phyloP scores from a whole-genome alignment of 2,888 invertebrate species.

The Mimas tiliae region DNA sequence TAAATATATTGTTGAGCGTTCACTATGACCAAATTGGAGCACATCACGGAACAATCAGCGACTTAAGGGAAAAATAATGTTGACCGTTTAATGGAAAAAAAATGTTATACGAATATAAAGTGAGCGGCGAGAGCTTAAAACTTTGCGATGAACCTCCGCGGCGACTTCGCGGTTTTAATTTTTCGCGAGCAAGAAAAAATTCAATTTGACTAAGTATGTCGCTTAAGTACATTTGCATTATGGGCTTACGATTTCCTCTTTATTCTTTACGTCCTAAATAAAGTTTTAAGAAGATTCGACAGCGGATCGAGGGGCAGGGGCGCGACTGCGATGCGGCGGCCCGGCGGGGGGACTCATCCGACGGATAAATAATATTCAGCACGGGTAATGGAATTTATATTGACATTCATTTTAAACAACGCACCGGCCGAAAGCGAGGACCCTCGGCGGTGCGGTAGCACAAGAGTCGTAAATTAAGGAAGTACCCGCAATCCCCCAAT shows the following conservation, averaged over 20 bases:
- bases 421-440: constrained; percentile 28
- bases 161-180: constrained; percentile 40
- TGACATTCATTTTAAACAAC: constrained; percentile 40
- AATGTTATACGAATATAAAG: constrained; percentile 30
- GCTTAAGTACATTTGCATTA: constrained; percentile 58
- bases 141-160: constrained; percentile 30
- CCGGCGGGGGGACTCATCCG: constrained; percentile 34
- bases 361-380: constrained; percentile 46
- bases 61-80: constrained; percentile 7
- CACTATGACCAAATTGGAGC: constrained; percentile 6
- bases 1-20: constrained; percentile 2
- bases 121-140: constrained; percentile 34
- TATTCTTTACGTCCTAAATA: constrained; percentile 53
- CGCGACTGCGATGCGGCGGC: constrained; percentile 5
- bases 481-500: constrained; percentile 30
- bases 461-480: constrained; percentile 36
- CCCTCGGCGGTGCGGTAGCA: constrained; percentile 30
- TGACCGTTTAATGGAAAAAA: constrained; percentile 32
- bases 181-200: constrained; percentile 45
- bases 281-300: constrained; percentile 43
- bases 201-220: constrained; percentile 57
- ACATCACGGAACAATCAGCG: constrained; percentile 10
- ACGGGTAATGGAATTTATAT: constrained; percentile 45
- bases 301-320: constrained; percentile 29
- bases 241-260: constrained; percentile 53